Evolutionary conservation across 2,113 vertebrate species (phyloP).

Genomic region (Chamaetylas fuelleborni): DNA sequence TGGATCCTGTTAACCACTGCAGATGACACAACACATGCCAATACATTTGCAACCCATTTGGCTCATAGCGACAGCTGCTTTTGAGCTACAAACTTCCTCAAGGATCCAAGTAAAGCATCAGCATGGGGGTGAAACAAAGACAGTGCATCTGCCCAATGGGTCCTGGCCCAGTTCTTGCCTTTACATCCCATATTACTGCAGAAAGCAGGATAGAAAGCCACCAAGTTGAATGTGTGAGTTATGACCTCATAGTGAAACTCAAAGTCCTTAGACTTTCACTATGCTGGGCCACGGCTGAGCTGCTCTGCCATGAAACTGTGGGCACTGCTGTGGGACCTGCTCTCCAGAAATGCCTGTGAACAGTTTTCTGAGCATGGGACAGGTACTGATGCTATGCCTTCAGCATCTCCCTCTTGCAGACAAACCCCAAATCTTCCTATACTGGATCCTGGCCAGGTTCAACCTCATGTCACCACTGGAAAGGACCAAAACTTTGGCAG

Average conservation of each 20-base stretch:
- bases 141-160: neutral
- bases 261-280: neutral
- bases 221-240: accelerated
- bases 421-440: neutral
- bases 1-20: neutral
- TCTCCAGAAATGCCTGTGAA: neutral
- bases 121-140: neutral
- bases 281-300: neutral
- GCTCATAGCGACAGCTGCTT: neutral
- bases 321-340: neutral
- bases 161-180: neutral
- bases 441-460: neutral
- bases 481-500: neutral
- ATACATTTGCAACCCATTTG: slow-evolving; percentile 47
- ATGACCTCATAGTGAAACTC: neutral
- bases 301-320: accelerated
- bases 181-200: slow-evolving; percentile 1
- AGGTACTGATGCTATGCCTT: neutral
- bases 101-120: neutral
- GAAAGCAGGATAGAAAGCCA: neutral
- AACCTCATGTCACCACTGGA: neutral
- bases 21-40: slow-evolving; percentile 16
- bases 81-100: neutral
- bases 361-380: neutral
- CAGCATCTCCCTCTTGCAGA: neutral